Percentiles rank a stretch among this genome's conserved stretches.
Evolutionary conservation across 2,797 vertebrate species (phyloP).

Genomic region (Brachyrhaphis roseni): DNA sequence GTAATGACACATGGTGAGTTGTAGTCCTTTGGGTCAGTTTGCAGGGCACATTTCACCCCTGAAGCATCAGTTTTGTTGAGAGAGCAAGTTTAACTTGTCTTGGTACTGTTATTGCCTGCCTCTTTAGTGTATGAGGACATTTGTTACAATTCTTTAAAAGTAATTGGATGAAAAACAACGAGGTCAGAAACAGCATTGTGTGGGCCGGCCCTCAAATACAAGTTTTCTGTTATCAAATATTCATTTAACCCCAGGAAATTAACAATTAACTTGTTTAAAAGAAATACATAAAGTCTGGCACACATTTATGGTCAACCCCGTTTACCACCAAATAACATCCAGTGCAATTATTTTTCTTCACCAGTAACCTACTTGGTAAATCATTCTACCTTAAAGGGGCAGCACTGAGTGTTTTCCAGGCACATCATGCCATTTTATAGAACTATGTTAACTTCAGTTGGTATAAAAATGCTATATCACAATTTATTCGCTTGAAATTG

Average conservation of each 20-base stretch:
- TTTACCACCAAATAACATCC: neutral
- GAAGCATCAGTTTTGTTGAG: neutral
- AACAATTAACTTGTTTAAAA: neutral
- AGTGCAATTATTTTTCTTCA: neutral
- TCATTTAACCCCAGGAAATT: neutral
- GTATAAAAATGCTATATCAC: no score
- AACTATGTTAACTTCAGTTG: no score
- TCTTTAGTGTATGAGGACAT: neutral
- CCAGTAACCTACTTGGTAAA: neutral
- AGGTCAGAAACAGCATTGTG: neutral
- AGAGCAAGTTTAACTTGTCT: neutral
- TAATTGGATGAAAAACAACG: neutral
- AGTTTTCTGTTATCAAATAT: neutral
- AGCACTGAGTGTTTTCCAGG: no score
- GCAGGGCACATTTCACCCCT: neutral
- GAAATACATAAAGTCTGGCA: neutral
- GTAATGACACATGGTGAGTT: constrained; percentile 4
- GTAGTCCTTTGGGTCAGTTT: neutral
- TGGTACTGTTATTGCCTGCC: neutral
- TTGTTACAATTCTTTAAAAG: neutral
- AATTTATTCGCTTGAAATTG: no score
- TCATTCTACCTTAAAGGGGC: neutral
- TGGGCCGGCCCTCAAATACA: neutral
- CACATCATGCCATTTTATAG: no score
- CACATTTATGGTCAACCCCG: neutral